Evolutionary conservation across 2,797 vertebrate genomes (phyloP).

Genomic region (Meda fulgida): DNA sequence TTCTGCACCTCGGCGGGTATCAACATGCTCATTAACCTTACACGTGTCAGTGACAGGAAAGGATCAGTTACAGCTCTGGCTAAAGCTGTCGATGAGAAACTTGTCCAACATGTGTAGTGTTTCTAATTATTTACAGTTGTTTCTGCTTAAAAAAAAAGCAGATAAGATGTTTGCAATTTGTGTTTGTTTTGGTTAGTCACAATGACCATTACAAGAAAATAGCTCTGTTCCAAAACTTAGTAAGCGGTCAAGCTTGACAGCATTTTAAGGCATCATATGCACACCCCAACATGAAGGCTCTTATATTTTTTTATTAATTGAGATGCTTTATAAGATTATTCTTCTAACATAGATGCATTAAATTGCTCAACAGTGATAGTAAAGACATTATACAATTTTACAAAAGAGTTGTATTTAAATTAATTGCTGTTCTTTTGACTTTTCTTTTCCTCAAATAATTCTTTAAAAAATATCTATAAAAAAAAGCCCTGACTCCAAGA

Average conservation of each 20-base stretch:
- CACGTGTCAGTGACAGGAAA: slow-evolving; percentile 70
- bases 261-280: background rate
- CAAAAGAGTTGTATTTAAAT: background rate
- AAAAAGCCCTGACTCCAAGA: background rate
- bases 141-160: background rate
- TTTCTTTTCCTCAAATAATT: background rate
- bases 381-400: background rate
- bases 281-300: background rate
- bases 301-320: background rate
- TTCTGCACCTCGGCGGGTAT: slow-evolving; percentile 65
- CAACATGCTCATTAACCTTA: slow-evolving; percentile 69
- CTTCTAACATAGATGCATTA: background rate
- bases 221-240: background rate
- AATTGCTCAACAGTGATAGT: background rate
- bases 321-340: background rate
- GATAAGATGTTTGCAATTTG: slow-evolving; percentile 1
- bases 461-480: background rate
- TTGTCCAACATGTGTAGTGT: slow-evolving; percentile 26
- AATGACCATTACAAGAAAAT: background rate
- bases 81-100: slow-evolving; percentile 60
- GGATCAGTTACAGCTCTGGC: slow-evolving; percentile 65
- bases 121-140: slow-evolving; percentile 29
- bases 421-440: background rate
- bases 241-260: background rate
- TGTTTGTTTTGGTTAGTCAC: background rate